Evolutionary conservation across 2,888 invertebrate genomes (phyloP), one percentile per base, ranked within the genome.

Genomic region (Noctua janthe): DNA sequence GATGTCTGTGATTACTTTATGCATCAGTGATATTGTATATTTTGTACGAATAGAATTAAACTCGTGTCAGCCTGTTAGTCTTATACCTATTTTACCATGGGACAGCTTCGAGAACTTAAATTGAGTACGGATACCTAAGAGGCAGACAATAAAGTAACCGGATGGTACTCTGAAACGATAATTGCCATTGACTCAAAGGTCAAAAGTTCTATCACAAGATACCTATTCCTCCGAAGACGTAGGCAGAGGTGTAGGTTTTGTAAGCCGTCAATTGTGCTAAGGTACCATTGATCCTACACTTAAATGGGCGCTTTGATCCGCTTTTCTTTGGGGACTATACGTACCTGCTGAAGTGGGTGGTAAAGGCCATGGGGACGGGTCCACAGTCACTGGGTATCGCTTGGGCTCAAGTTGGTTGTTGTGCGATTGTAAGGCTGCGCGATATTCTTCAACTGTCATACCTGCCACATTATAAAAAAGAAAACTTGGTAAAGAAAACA

Each of bases 321-420:
- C 17, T 59, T 59, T 43, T 43, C 3, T 17, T 20, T 39, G 23
- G 11, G 43, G 6, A 35, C 2, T 15, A 56, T 23, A 54, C 1
- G 89, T 90, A 95, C 96, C 96, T 76, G 96, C 93, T n/a, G 95
- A 95, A 0, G 96, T 96, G 15, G 88, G 90, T 8, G 96, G 97
- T 39, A 96, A 86, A 2, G 95, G 94, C 8, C 85, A 91, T 0
- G 96, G 96, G 7, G 96, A 96, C 0, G 95, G 95, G 66, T 95
- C 93, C 35, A 96, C 94, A 1, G 89, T 90, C 23, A 96, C 95
- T 13, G 94, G 94, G 78, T 94, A 94, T 20, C 84, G 88, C 74
- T 92, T 92, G 17, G 94, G 94, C 66, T 93, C 94, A 5, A 94
- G 93, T 67, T 94, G 94, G 69, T 95, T 95, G 88, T 92, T 96